Evolutionary conservation across 2,113 vertebrate genomes (phyloP), one percentile per base, ranked within the genome.

Genomic region (Syngnathus scovelli): DNA sequence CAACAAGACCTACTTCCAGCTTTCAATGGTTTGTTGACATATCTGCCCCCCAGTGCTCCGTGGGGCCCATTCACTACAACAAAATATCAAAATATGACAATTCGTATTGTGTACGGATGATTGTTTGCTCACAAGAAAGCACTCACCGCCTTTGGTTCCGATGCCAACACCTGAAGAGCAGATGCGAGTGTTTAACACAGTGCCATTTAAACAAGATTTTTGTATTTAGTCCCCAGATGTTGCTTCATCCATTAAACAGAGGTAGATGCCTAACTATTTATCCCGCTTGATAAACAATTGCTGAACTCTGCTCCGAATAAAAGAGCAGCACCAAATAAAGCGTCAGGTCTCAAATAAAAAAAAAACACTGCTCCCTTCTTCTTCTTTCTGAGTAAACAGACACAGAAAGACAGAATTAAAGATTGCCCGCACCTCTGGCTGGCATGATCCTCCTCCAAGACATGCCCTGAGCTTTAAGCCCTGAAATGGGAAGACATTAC

Each of bases 21-120:
- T 48, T 89, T 91, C 76, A 86, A 85, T 0, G 79, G 84, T 74
- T 89, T 90, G 71, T 9, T 83, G 55, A 77, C 82, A 48, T 88
- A 86, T 66, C 86, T 71, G 67, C 38, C 83, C 46, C 85, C 88
- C 41, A 87, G 65, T 0, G 86, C 82, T 66, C 85, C 86, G 0
- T 86, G 83, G 8, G 88, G 61, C 1, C 88, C 89, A n/a, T 74
- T 23, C 8, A 70, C 87, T 88, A 61, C 23, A 4, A 61, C 1
- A 27, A 55, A 62, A 38, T 4, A 41, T 21, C n/a, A 23, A 44
- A 12, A 46, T 4, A 18, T 19, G n/a, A 44, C 18, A 62, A 15
- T 10, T 5, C 21, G 43, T 1, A 13, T n/a, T 23, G 21, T 51
- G 46, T 15, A 19, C 46, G 21, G 49, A 52, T 52, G 49, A 52